phyloP scores from a whole-genome alignment of 64 coral and sea anemone genomes.

The Astreopora myriophthalma region DNA sequence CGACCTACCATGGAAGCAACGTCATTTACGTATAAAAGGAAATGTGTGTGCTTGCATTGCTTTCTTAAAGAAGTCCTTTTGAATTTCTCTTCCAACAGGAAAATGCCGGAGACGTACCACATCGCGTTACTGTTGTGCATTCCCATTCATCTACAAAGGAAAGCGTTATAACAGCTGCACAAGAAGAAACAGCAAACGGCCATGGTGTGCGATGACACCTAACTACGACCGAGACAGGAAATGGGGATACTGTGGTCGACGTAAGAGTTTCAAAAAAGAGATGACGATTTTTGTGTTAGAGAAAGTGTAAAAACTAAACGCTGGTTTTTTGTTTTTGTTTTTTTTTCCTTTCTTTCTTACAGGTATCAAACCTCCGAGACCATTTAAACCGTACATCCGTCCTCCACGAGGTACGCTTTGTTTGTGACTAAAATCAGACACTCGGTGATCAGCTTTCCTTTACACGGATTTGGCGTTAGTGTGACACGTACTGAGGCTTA shows the following conservation, averaged over 20 bases:
- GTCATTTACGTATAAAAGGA: too few species aligned
- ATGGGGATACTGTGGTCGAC: constrained; percentile 42
- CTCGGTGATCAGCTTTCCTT: too few species aligned
- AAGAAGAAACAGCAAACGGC: not conserved
- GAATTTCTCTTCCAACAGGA: not conserved
- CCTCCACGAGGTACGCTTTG: not conserved
- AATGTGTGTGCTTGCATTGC: not conserved
- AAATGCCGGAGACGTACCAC: constrained; percentile 15
- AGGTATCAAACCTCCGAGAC: not conserved
- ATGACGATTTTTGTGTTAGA: not conserved
- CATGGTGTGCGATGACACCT: constrained; percentile 70
- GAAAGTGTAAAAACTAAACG: not conserved
- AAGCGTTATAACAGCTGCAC: constrained; percentile 48
- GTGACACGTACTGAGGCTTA: too few species aligned
- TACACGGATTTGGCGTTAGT: too few species aligned
- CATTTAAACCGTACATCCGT: not conserved
- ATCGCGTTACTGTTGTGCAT: constrained; percentile 41
- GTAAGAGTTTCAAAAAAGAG: not conserved
- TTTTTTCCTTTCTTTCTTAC: not conserved
- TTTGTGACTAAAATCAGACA: too few species aligned
- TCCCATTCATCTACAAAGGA: constrained; percentile 69
- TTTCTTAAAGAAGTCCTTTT: not conserved
- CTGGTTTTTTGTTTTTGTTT: not conserved
- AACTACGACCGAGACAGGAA: constrained; percentile 63
- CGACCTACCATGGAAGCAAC: too few species aligned